Base-by-base conservation (phyloP, 1,140 invertebrate genomes). In the Heterodera carotae region DNA sequence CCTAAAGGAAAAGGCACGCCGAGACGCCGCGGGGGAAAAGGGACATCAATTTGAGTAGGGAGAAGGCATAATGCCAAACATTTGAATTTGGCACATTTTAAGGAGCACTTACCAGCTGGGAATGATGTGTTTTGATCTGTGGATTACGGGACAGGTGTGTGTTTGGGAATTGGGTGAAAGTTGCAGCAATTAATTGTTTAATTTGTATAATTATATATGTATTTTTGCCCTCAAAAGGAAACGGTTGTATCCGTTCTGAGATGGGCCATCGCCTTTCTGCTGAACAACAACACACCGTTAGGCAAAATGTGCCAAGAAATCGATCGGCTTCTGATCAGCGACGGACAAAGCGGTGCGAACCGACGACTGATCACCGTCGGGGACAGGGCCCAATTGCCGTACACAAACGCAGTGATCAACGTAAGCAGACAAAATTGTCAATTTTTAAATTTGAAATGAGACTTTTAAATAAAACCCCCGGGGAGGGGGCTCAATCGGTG, bases 131-230 rank as follows among this genome's bases (percentile, higher is more conserved):
- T 66, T 66, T 27, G 73, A 75, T 68, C 33, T 75, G 10, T 64
- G 73, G 53, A 15, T 75, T 15, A 67, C 62, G 25, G 73, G 73
- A 75, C 73, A 64, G 39, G 73, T 75, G 33, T 34, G n/a, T 66
- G n/a, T 66, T 12, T 18, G 12, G 1, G 12, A 66, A 34, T 1
- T 22, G 60, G 1, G 22, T 6, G n/a, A 25, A 31, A 62, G 60
- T 62, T 31, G 6, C 8, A n/a, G 22, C 8, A 62, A 62, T 10
- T 31, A 43, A 43, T 43, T 22, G 91, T 69, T 69, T 36, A 56
- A 74, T 60, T 70, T 69, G 66, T 33, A 68, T 67, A n/a, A n/a
- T n/a, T n/a, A n/a, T n/a, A n/a, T n/a, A n/a, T n/a, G 31, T 12
- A 18, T 36, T 72, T 31, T 69, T 48, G 34, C 7, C 33, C 29